Base-by-base conservation (phyloP, 2,797 vertebrate species). In the Takifugu ocellatus region DNA sequence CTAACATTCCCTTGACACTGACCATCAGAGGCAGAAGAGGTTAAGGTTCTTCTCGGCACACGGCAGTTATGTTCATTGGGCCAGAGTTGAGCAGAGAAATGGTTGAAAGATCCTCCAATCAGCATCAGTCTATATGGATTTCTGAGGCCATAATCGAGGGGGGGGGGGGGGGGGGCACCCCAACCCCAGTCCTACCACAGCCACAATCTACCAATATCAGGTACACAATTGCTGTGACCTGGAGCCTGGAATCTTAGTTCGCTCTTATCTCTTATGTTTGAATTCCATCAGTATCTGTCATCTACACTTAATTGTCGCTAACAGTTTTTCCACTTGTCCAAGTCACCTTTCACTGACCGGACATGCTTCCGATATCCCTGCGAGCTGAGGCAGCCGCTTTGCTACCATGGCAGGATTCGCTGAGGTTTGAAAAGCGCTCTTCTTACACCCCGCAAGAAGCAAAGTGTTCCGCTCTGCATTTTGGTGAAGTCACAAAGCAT, bases 291-390 rank as follows among this genome's bases (percentile, higher is more conserved):
- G 27, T 25, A 26, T 69, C 68, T 69, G 59, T 49, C 65, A 49
- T 52, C 48, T 36, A 49, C 43, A 54, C 58, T 81, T 39, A 74
- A 39, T 66, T 64, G 59, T 70, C 68, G 74, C 70, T 71, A 75
- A 56, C 44, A 51, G 61, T 29, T 75, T 83, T 83, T 69, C 74
- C 68, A 80, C 75, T 71, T 84, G 62, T 82, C 69, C 56, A 54
- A 80, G 68, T 67, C 78, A 84, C 78, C 83, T 84, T 58, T 79
- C 66, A 77, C 79, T 82, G 74, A 61, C 72, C 17, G 45, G 68
- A 75, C 75, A 70, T 62, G 74, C 66, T 66, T 58, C 79, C 84
- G 79, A 72, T 85, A 81, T 73, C 61, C 72, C 56, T 81, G 67
- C 65, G 51, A 62, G 71, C 66, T 56, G 56, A 77, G 54, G 60